Evolutionary conservation across 2,888 invertebrate genomes (phyloP).

Genomic region (Artemia sp.): DNA sequence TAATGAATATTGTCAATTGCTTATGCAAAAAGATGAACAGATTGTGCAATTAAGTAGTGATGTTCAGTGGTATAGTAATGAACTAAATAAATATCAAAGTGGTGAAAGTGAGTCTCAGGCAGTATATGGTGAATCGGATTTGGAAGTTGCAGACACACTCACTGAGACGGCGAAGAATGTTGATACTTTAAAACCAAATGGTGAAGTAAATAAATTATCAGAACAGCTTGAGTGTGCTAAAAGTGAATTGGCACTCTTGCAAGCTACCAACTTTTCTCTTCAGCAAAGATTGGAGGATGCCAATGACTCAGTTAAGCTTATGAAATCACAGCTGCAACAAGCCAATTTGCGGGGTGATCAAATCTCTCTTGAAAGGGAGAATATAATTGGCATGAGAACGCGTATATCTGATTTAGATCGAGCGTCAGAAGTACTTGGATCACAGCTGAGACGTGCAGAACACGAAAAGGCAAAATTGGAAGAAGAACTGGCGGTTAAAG

Average conservation of each 20-base stretch:
- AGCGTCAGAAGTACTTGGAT: constrained; percentile 9
- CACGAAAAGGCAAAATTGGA: constrained; percentile 14
- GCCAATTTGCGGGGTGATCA: neutral
- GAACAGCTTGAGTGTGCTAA: neutral
- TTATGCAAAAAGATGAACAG: constrained; percentile 2
- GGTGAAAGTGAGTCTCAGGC: neutral
- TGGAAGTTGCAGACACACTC: neutral
- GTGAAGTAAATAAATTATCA: neutral
- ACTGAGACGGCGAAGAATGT: neutral
- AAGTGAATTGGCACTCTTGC: neutral
- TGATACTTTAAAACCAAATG: neutral
- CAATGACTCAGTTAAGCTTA: neutral
- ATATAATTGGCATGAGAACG: constrained; percentile 8
- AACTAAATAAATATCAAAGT: neutral
- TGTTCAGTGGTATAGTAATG: constrained; percentile 6
- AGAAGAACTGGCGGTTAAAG: neutral
- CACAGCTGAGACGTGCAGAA: neutral
- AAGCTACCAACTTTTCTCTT: neutral
- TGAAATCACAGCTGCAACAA: constrained; percentile 11
- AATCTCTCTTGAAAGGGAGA: neutral
- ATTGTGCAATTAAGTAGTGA: neutral
- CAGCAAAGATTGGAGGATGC: neutral
- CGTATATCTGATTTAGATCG: constrained; percentile 10
- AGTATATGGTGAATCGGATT: neutral
- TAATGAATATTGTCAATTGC: neutral